These are phyloP conservation scores for Musca vetustissima DNA, from an alignment of 1,140 invertebrate genomes.

Conservation along the genomic window DNA sequence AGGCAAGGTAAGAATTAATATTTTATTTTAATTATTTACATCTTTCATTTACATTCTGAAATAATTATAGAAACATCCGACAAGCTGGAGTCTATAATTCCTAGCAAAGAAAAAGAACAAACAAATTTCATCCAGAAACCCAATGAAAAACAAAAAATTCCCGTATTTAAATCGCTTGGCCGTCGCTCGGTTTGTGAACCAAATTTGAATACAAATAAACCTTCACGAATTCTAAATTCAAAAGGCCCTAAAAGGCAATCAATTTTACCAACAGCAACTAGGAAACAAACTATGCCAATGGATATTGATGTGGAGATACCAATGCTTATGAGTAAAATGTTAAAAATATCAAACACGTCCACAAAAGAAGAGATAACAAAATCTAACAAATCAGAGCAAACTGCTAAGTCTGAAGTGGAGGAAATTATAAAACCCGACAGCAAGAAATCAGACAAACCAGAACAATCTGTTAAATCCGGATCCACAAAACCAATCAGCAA, in stretches of 20 bases:
- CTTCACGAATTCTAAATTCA: conserved; percentile 18
- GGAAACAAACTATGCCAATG: conserved; percentile 1
- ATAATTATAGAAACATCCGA: no score
- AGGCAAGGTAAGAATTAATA: no score
- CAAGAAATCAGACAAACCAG: no score
- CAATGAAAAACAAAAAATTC: conserved; percentile 2
- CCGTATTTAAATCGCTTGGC: not conserved
- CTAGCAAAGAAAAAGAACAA: no score
- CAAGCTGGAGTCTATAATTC: no score
- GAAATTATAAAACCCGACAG: not conserved
- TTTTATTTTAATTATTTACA: no score
- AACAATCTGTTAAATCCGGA: no score
- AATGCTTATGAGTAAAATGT: conserved; percentile 38
- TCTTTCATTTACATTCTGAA: no score
- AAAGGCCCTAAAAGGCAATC: conserved; percentile 18
- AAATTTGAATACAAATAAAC: conserved; percentile 26
- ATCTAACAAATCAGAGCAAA: no score
- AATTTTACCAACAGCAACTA: not conserved
- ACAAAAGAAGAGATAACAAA: not conserved
- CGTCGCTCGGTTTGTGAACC: conserved; percentile 23
- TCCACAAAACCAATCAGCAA: not conserved
- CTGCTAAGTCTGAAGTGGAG: not conserved
- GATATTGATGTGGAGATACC: conserved; percentile 24
- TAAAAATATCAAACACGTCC: conserved; percentile 34
- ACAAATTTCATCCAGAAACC: no score